Percentiles rank a stretch among this genome's conserved stretches.
phyloP scores from a whole-genome alignment of 1,140 invertebrate species.

The Orius laevigatus region DNA sequence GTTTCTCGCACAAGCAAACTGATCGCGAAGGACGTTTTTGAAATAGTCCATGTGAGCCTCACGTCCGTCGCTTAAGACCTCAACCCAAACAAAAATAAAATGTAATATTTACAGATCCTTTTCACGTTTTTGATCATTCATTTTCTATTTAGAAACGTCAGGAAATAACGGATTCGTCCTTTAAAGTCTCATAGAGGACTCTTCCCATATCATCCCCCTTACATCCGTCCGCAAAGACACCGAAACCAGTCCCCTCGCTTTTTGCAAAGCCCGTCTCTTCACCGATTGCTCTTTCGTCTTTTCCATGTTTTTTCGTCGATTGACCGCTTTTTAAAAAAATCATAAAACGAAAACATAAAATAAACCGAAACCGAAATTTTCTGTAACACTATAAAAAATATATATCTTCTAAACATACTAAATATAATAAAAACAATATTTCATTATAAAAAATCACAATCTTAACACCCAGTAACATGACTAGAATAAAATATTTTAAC shows the following conservation, averaged over 20 bases:
- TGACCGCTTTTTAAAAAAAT: not conserved
- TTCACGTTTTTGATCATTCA: too few species aligned
- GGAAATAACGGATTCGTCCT: too few species aligned
- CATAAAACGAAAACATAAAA: not conserved
- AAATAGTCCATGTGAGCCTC: too few species aligned
- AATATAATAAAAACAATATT: conserved; percentile 7
- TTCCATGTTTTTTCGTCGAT: not conserved
- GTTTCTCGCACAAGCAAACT: not conserved
- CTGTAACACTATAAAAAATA: conserved; percentile 9
- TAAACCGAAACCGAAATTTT: too few species aligned
- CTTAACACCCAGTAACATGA: conserved; percentile 9
- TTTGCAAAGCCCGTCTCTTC: not conserved
- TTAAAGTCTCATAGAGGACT: not conserved
- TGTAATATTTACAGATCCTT: too few species aligned
- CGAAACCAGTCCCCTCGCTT: not conserved
- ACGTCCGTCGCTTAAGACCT: too few species aligned
- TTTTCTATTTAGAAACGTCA: too few species aligned
- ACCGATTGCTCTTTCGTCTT: not conserved
- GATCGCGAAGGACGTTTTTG: too few species aligned
- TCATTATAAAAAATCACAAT: conserved; percentile 7
- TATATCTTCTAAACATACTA: conserved; percentile 7
- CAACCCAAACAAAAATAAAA: too few species aligned
- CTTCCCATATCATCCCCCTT: not conserved
- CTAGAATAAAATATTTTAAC: conserved; percentile 12
- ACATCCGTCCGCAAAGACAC: conserved; percentile 1